Evolutionary conservation across 2,113 vertebrate genomes (phyloP), one percentile per base, ranked within the genome.

Genomic region (Pseudonaja textilis): DNA sequence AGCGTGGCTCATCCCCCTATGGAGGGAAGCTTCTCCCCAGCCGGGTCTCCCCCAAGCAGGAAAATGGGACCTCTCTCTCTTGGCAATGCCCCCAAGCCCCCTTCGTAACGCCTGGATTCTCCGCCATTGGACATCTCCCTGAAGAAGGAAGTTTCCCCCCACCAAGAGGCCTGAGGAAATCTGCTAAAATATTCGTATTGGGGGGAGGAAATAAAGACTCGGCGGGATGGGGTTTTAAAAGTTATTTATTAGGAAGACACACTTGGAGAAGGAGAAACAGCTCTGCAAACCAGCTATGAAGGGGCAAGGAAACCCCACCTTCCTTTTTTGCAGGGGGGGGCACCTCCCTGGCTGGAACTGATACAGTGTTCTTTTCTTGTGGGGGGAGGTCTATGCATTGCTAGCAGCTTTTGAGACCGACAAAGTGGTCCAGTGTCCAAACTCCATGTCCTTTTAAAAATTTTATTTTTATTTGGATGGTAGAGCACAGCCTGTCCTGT

Each of bases 1-100:
- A 98, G 97, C 92, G 97, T 97, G 92, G 97, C 25, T 98, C 99
- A 8, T 93, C 92, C 1, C 98, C 98, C 0, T 99, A 98, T 94
- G 45, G 45, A 3, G 95, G 96, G 6, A 92, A 96, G 0, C 97
- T 97, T 0, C 96, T 98, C 34, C 92, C 97, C 1, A n/a, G 98
- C 94, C 97, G 97, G 50, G 96, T 98, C 94, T 98, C 99, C 9
- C 99, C 99, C 0, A 98, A 98, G 95, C 98, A 98, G 94, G 99
- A 99, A 57, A 99, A 99, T 0, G 98, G 98, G 0, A 98, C 95
- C n/a, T n/a, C n/a, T n/a, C n/a, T n/a, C 26, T 23, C 97, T 9
- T 98, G 88, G 94, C 0, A 98, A 99, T 94, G 69, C 96, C 93
- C 6, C 98, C 2, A 99, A 99, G 93, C 96, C 98, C 1, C 98